phyloP scores from a whole-genome alignment of 2,797 vertebrate species.

The Acomys russatus region DNA sequence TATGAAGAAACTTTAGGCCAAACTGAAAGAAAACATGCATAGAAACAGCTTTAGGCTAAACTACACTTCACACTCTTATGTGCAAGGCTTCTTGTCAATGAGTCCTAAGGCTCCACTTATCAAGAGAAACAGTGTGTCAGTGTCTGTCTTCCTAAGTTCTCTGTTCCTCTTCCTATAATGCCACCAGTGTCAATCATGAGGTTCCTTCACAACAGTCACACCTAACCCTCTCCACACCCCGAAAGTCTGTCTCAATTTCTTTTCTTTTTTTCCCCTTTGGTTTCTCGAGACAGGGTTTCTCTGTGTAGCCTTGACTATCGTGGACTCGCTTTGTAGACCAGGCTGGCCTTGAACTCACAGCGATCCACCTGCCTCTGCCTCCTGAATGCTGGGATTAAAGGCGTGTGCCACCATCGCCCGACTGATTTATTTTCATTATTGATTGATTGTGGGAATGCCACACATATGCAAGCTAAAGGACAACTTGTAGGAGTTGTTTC shows the following conservation, averaged over 20 bases:
- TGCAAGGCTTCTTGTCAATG: background rate
- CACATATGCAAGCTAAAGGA: background rate
- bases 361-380: too few relatives aligned
- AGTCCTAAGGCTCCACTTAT: background rate
- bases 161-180: background rate
- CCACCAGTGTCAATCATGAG: background rate
- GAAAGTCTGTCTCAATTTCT: background rate
- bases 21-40: background rate
- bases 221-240: background rate
- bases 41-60: background rate
- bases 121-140: rapidly evolving
- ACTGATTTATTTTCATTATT: too few relatives aligned
- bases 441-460: background rate
- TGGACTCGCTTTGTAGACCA: too few relatives aligned
- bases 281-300: too few relatives aligned
- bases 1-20: background rate
- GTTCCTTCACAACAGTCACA: background rate
- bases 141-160: background rate
- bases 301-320: too few relatives aligned
- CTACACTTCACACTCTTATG: too few relatives aligned
- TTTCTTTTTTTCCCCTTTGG: too few relatives aligned
- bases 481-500: background rate
- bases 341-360: too few relatives aligned
- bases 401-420: too few relatives aligned
- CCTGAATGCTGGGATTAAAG: too few relatives aligned